A percentile compares a stretch with the other conserved stretches of the same genome.
Conservation (phyloP, 2,113 vertebrate species). For the Cichladusa arquata region DNA sequence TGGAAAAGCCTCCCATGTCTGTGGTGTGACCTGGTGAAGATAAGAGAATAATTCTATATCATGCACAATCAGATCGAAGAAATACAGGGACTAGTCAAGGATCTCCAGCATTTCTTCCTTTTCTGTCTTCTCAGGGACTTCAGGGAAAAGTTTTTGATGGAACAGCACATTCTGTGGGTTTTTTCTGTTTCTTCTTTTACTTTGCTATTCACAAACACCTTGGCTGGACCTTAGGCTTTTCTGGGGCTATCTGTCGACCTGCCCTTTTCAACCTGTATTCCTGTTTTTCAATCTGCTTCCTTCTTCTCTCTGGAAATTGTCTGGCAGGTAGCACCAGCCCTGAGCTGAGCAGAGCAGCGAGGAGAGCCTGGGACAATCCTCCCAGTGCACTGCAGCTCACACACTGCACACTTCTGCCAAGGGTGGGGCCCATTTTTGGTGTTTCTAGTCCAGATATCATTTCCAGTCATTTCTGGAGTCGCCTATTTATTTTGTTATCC, state of each 20-base stretch:
- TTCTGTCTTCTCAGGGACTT: not conserved
- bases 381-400: not conserved
- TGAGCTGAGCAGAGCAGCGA: not conserved
- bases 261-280: not conserved
- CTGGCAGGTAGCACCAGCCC: not conserved
- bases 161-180: not conserved
- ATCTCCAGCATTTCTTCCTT: not conserved
- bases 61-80: not conserved
- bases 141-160: not conserved
- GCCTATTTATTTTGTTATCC: conserved; percentile 42
- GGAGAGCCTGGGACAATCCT: not conserved
- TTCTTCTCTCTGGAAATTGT: not conserved
- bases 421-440: conserved; percentile 22
- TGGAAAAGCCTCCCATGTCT: not conserved
- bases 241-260: not conserved
- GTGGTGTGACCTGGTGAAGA: not conserved
- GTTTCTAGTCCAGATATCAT: conserved; percentile 28
- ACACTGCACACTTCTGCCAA: not conserved
- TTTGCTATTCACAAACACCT: not conserved
- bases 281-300: not conserved
- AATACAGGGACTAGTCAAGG: not conserved
- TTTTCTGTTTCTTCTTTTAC: not conserved
- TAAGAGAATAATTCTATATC: not conserved
- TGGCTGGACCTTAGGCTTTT: not conserved
- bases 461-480: conserved; percentile 5